Percentiles rank a stretch among this genome's conserved stretches.
Evolutionary conservation across 1,140 invertebrate species (phyloP).

Genomic region (Trichonephila clavata): DNA sequence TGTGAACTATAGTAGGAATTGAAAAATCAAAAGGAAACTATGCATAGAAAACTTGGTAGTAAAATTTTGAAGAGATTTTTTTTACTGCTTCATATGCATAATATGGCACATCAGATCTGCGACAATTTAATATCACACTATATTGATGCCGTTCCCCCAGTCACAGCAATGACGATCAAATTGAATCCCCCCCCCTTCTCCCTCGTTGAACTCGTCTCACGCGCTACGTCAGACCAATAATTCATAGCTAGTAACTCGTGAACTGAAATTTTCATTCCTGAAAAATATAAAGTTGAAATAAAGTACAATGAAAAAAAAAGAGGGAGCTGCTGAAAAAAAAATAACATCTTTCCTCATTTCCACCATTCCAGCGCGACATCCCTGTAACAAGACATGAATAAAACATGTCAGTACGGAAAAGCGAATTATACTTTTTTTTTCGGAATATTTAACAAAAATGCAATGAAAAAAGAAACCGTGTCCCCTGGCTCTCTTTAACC

Average conservation of each 20-base stretch:
- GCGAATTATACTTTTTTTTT: constrained; percentile 67
- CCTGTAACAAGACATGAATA: constrained; percentile 72
- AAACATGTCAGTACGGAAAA: constrained; percentile 71
- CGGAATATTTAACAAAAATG: constrained; percentile 10
- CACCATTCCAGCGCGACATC: constrained; percentile 23
- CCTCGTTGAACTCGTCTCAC: background rate
- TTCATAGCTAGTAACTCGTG: constrained; percentile 28
- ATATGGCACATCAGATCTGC: background rate
- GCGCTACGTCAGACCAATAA: constrained; percentile 39
- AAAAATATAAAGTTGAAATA: background rate
- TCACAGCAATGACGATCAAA: background rate
- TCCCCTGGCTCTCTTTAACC: constrained; percentile 66
- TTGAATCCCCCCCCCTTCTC: background rate
- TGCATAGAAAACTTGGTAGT: no score
- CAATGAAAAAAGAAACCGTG: constrained; percentile 4
- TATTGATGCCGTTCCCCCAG: background rate
- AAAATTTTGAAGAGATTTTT: no score
- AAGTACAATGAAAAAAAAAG: background rate
- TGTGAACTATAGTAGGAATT: no score
- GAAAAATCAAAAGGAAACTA: no score
- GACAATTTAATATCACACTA: background rate
- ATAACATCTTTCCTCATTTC: background rate
- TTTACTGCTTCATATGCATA: no score
- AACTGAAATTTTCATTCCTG: constrained; percentile 52
- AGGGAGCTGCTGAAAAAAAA: background rate